Base-by-base conservation (phyloP, 1,140 invertebrate genomes). In the Drosophila ercepeae region DNA sequence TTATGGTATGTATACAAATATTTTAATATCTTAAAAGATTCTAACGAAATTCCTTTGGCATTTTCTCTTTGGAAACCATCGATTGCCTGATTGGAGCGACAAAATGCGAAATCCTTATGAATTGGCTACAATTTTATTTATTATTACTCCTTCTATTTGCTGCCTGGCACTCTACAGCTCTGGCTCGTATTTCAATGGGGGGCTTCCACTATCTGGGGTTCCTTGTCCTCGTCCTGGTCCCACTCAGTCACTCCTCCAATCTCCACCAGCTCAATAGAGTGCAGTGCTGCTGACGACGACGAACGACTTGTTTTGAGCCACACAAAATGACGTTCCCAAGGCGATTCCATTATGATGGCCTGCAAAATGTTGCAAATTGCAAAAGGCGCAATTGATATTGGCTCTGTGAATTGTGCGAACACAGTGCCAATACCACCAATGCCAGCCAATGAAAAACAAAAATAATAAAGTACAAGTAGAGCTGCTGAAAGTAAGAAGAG, bases 101-200 rank as follows among this genome's bases (percentile, higher is more conserved):
- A 78, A 88, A 88, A 86, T 88, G 58, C 60, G 58, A 88, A 86
- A 86, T 88, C 82, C 82, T 88, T 88, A 88, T 88, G 82, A 86
- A 86, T 86, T 88, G 82, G 78, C 77, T 88, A 75, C 74, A 86
- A 86, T 86, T 86, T 86, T 86, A 86, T 86, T 81, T 86, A 88
- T 86, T 86, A 86, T 86, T 88, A 81, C 82, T 84, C 71, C 51
- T 82, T 82, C 70, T 84, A 64, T 84, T 84, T 84, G 59, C 64
- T 46, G 59, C 60, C 55, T 65, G 23, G 51, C 59, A 74, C 44
- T 72, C 18, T 50, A 8, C 45, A 32, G 39, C 27, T 53, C 42
- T 34, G 23, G 39, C 27, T 53, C 42, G 57, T 27, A 52, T 52
- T 60, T 71, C 41, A 71, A 72, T 52, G 16, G 39, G 41, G 25